phyloP scores from a whole-genome alignment of 92 coral and sea anemone genomes.

The Hydrozoanthus gracilis region DNA sequence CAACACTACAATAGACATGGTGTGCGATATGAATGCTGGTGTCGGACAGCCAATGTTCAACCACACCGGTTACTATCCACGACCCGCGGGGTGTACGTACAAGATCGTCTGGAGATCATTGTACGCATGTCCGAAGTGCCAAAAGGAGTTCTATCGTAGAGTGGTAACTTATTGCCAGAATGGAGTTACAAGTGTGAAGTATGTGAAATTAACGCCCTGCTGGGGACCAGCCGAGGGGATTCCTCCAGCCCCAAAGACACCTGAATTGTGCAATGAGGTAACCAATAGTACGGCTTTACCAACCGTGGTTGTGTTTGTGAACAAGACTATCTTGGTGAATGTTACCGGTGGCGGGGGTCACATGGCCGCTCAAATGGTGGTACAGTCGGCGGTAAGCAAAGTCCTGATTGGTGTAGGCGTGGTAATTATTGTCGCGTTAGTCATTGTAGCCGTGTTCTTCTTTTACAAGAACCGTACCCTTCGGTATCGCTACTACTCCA shows the following conservation, averaged over 20 bases:
- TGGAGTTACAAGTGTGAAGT: slow-evolving; percentile 67
- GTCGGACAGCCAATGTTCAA: slow-evolving; percentile 74
- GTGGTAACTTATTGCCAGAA: slow-evolving; percentile 68
- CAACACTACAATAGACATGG: slow-evolving; percentile 68
- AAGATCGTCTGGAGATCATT: slow-evolving; percentile 78
- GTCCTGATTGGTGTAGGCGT: slow-evolving; percentile 85
- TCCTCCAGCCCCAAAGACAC: neutral
- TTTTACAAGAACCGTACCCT: slow-evolving; percentile 76
- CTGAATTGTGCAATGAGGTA: slow-evolving; percentile 29
- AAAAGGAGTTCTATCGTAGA: slow-evolving; percentile 51
- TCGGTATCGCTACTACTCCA: slow-evolving; percentile 73
- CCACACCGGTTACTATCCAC: slow-evolving; percentile 44
- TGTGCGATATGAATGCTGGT: slow-evolving; percentile 78
- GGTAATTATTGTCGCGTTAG: slow-evolving; percentile 57
- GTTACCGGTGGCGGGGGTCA: neutral
- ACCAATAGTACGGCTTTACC: slow-evolving; percentile 37
- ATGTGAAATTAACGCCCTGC: slow-evolving; percentile 62
- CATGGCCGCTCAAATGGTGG: slow-evolving; percentile 9
- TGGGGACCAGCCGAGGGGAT: slow-evolving; percentile 69
- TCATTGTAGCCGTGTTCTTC: slow-evolving; percentile 69
- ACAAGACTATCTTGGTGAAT: neutral
- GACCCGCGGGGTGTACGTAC: slow-evolving; percentile 47
- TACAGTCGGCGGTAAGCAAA: slow-evolving; percentile 50
- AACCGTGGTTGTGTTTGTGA: slow-evolving; percentile 23
- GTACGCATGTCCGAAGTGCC: slow-evolving; percentile 89